Conservation (phyloP, 2,113 vertebrate species). For the Glareola pratincola region DNA sequence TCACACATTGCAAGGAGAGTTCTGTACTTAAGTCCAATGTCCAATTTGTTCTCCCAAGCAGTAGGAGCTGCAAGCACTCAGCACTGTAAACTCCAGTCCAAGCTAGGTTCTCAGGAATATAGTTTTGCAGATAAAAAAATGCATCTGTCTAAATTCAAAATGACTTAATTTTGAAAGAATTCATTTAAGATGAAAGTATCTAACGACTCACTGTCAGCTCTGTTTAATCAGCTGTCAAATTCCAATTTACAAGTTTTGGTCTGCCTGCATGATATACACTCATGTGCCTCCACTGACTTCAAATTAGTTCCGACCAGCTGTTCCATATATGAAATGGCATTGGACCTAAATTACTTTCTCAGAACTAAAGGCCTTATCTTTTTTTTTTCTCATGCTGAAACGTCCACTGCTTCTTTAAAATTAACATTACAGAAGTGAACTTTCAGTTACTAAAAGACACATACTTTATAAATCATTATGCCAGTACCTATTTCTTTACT, state of each 20-base stretch:
- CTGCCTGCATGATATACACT: not conserved
- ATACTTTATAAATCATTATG: not conserved
- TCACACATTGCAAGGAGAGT: not conserved
- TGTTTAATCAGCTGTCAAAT: not conserved
- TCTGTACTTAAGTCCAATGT: not conserved
- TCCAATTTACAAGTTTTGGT: not conserved
- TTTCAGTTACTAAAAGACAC: not conserved
- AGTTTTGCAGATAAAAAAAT: not conserved
- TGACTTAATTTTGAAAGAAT: not conserved
- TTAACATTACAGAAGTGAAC: not conserved
- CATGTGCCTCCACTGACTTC: not conserved
- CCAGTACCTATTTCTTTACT: not conserved
- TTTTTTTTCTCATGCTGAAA: not conserved
- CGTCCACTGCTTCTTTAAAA: not conserved
- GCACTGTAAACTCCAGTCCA: not conserved
- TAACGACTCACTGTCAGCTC: not conserved
- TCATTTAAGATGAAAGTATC: not conserved
- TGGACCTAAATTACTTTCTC: not conserved
- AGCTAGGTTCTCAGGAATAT: not conserved
- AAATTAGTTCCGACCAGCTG: not conserved
- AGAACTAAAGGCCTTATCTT: not conserved
- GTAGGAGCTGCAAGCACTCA: not conserved
- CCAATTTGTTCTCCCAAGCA: not conserved
- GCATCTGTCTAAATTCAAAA: not conserved
- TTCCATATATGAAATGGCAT: not conserved